Base-by-base conservation (phyloP, 1,140 invertebrate species). In the Diorhabda sublineata region DNA sequence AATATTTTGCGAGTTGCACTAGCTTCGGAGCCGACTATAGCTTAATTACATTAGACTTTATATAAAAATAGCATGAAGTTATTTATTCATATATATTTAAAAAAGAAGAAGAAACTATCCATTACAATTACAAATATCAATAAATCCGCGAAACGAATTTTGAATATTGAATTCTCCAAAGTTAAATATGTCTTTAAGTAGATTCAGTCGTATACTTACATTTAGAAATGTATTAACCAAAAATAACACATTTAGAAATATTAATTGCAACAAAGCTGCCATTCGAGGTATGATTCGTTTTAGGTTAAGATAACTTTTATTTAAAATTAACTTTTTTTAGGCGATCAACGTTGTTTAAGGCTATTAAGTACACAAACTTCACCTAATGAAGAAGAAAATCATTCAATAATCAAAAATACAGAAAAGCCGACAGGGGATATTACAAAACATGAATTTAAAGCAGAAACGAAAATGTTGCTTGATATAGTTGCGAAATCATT, bases 401-500 rank as follows among this genome's bases (percentile, higher is more conserved):
- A 85, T 70, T 83, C 78, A 66, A 85, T 86, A 45, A 84, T 86
- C 59, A 83, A 82, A 72, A 79, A 85, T 64, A 82, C 80, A 4
- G 87, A 90, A 77, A 86, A 85, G 76, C 60, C 83, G 9, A 87
- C 83, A 81, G 86, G 87, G 64, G 80, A 84, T 72, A 79, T 75
- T 64, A 77, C 71, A 59, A 90, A 87, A 75, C 88, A 90, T 83
- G 91, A 98, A 82, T 98, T 99, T 81, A 94, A 98, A 81, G 97
- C 97, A 0, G 97, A 99, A 85, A 99, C 96, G 0, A 85, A 91
- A 72, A 97, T 97, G 91, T 81, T 99, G 7, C 81, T 99, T 42
- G 95, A 98, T 80, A 99, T 99, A 83, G 97, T 99, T 6, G 97
- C 97, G 2, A 93, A 94, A 78, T 98, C 96, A 2, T 83, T 99